Base-by-base conservation (phyloP, 2,113 vertebrate species). In the Falco punctatus region DNA sequence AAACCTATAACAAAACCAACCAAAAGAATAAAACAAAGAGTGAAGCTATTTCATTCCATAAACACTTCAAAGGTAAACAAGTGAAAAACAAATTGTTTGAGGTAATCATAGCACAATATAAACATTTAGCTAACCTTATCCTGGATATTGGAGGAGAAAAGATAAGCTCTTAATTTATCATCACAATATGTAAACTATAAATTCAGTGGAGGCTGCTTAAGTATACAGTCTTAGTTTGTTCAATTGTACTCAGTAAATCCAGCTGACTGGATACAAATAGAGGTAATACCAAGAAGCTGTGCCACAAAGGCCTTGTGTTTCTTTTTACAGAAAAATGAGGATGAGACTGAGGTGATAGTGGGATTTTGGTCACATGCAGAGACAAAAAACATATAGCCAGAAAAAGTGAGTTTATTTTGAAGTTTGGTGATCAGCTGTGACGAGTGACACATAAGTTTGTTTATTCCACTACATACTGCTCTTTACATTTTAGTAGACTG, bases 101-200 rank as follows among this genome's bases (percentile, higher is more conserved):
- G 22, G 27, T 67, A 92, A 79, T 86, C 51, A 0, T 35, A 80
- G 61, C 11, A 58, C 67, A 85, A 42, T 67, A 72, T 88, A 81
- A 90, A 94, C 6, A 87, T 75, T 92, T 96, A 94, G 67, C 44
- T 92, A 93, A 90, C 74, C 44, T 92, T 92, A 91, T 46, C 26
- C 46, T 75, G 22, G 48, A 81, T 96, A 80, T 51, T 92, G 67
- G 51, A 96, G 83, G 78, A 94, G 62, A 80, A 81, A 66, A 74
- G 86, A 57, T 92, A 97, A 94, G 27, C 54, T 55, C 24, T 66
- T 93, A 89, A 86, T 96, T 96, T 90, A 83, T 95, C 42, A 86
- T 49, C 94, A 84, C 35, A 94, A 59, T 88, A 91, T 81, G 12
- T 55, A 94, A 96, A 96, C 96, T 88, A 96, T 91, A 94, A 95